Conservation (phyloP, 2,888 invertebrate genomes). For the Linnaemya tessellans region DNA sequence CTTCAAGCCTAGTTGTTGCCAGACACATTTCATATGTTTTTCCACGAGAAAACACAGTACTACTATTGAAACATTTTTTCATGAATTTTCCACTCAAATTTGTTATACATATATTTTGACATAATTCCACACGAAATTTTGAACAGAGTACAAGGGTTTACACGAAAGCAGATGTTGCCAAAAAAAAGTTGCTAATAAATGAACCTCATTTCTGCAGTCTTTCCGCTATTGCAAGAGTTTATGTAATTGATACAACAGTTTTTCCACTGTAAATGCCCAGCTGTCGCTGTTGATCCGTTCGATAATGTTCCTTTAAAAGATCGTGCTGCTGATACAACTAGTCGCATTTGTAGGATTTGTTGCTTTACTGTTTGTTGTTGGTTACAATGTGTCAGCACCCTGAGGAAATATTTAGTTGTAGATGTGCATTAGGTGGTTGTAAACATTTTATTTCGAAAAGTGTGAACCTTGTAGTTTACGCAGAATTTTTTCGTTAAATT, state of each 20-base stretch:
- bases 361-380: neutral
- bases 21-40: no score
- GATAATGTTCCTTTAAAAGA: conserved; percentile 3
- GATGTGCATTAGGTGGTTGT: conserved; percentile 34
- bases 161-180: no score
- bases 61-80: no score
- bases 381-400: neutral
- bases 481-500: conserved; percentile 32
- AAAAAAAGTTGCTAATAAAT: no score
- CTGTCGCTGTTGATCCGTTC: conserved; percentile 36
- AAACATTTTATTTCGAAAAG: conserved; percentile 47
- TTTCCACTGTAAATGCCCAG: conserved; percentile 25
- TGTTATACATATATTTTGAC: no score
- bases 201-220: neutral
- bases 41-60: no score
- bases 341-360: neutral
- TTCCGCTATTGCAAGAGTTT: neutral
- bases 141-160: no score
- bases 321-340: conserved; percentile 26
- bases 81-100: no score
- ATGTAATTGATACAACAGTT: conserved; percentile 18
- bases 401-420: neutral
- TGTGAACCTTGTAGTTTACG: conserved; percentile 64
- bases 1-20: no score
- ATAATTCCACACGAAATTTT: no score